Base-by-base conservation (phyloP, 2,888 invertebrate species). In the Smittia sp. region DNA sequence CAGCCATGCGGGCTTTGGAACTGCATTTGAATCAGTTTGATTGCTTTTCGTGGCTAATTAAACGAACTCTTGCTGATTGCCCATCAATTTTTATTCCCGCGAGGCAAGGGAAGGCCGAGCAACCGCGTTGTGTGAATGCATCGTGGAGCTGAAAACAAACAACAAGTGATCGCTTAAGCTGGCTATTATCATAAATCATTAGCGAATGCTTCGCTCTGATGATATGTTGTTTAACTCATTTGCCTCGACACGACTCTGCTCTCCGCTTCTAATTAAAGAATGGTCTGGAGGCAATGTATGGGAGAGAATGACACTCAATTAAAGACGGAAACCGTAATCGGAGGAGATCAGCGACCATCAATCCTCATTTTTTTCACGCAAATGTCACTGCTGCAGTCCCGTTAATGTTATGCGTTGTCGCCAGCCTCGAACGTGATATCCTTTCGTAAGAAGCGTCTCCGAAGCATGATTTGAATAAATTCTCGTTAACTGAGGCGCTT, bases 391-490 rank as follows among this genome's bases (percentile, higher is more conserved):
- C 11, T 11, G n/a, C 24, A 1, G 3, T 25, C 11, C 25, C n/a
- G 63, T 63, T 27, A 63, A 22, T 9, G 1, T 63, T 58, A 58
- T 58, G 58, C 22, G 58, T n/a, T n/a, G n/a, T 20, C 58, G 67
- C 69, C 52, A 54, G 52, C 25, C 18, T 1, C 18, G 0, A 58
- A 72, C 72, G 62, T 72, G 72, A 72, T 62, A 62, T 72, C 62
- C 72, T 72, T 52, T 62, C 27, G 63, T 13, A 24, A 63, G 27
- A 24, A 24, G 15, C 46, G 32, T 69, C 54, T 46, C n/a, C 27
- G 15, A 41, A 41, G 24, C 72, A 72, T 72, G 72, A 39, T 72
- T 72, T 72, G 72, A 72, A 72, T 72, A 72, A 72, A 22, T 25
- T 69, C 41, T 46, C 22, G 20, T 69, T 54, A 58, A 15, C 3